Evolutionary conservation across 2,888 invertebrate genomes (phyloP), one percentile per base, ranked within the genome.

Genomic region (Bugulina stolonifera): DNA sequence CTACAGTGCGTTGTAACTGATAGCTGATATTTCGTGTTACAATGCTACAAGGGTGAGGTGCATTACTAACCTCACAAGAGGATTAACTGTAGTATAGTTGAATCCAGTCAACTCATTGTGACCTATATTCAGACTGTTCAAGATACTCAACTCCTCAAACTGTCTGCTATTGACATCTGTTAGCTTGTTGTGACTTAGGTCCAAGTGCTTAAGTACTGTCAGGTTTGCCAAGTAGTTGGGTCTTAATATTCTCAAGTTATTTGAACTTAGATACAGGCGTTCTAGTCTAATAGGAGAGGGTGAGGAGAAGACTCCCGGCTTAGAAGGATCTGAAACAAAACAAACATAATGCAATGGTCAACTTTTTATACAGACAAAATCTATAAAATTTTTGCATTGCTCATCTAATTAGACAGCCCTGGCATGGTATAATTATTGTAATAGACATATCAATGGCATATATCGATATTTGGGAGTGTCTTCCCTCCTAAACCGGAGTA

Each of bases 11-110:
- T n/a, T n/a, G n/a, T n/a, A n/a, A n/a, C n/a, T n/a, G n/a, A n/a
- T n/a, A n/a, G n/a, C n/a, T n/a, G n/a, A n/a, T n/a, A n/a, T n/a
- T n/a, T n/a, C n/a, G n/a, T n/a, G n/a, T n/a, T n/a, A n/a, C n/a
- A n/a, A n/a, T n/a, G n/a, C n/a, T n/a, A n/a, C n/a, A n/a, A n/a
- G n/a, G n/a, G n/a, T n/a, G n/a, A n/a, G n/a, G n/a, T n/a, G n/a
- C 18, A 43, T 10, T 18, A 43, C 43, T 64, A 29, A 64, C 64
- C 64, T 64, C 25, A 64, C 64, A 5, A 64, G 32, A 25, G 64
- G 32, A 32, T 25, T 14, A 25, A 64, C 64, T 32, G 27, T 64
- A 29, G 64, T 25, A 32, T 64, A 27, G 32, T 64, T 64, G n/a
- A 64, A 64, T 14, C 32, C 64, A 32, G 22, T 32, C 5, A 64